Evolutionary conservation across 2,797 vertebrate genomes (phyloP), one percentile per base, ranked within the genome.

Genomic region (Nannoperca obscura): DNA sequence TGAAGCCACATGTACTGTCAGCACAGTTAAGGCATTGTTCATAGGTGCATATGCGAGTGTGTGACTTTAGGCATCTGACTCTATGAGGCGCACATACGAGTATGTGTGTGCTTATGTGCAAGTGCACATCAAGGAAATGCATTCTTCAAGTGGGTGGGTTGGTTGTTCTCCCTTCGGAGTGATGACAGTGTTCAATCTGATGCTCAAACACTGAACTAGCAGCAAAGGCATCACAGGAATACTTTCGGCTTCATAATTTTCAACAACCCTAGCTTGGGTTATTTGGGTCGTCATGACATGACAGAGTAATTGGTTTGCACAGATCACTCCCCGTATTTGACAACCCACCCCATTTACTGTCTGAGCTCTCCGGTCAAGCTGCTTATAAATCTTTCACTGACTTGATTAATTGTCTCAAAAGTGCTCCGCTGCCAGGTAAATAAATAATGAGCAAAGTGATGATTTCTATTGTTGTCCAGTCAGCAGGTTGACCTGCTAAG

Each of bases 381-480:
- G 89, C 88, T 90, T 92, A 92, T 94, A 94, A 94, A 94, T 93
- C 92, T 93, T 94, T 93, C 90, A 92, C 67, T 27, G 73, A 52
- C 87, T 90, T 94, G 92, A 94, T 95, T 93, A 94, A 94, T 93
- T 88, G 93, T 91, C 90, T 92, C 83, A 90, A 83, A 92, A 94
- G 89, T 89, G 90, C 89, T 88, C 78, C 87, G 84, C 83, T 70
- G 82, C 86, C 86, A 92, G 89, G 90, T 94, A 93, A 94, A 94
- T 94, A 94, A 93, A 93, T 94, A 92, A 94, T 94, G 91, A 93
- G 90, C 66, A 68, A 86, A 88, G 88, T 74, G 84, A 92, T 92
- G 85, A 92, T 91, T 92, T 93, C 88, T 88, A 74, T 89, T 94
- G 88, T 89, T 88, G 91, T 91, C 90, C 87, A 86, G 85, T 91